These are phyloP conservation scores for Rotaria socialis DNA, from an alignment of 2,888 invertebrate genomes.

Conservation along the genomic window DNA sequence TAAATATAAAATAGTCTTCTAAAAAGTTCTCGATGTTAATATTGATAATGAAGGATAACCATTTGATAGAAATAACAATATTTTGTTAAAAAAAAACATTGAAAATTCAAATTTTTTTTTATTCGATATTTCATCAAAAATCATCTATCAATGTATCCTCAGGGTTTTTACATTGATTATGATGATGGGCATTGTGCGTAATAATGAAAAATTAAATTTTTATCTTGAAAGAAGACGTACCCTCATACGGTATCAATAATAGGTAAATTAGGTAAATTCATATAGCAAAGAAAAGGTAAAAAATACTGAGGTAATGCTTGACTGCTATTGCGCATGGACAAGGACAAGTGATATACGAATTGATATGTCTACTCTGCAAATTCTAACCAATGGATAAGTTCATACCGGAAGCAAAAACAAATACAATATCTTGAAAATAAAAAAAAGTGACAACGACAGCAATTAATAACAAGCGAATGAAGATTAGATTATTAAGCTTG, in stretches of 20 bases:
- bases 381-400: neutral
- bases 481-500: neutral
- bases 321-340: neutral
- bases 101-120: too few species aligned
- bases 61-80: too few species aligned
- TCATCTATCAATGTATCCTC: too few species aligned
- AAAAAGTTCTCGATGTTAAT: too few species aligned
- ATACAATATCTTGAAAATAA: neutral
- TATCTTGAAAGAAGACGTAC: neutral
- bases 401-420: neutral
- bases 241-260: neutral
- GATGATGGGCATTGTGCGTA: too few species aligned
- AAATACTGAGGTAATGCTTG: neutral
- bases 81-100: too few species aligned
- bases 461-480: neutral
- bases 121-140: too few species aligned
- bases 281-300: neutral
- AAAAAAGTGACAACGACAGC: neutral
- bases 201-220: neutral
- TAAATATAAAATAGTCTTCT: too few species aligned
- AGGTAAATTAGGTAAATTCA: neutral
- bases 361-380: neutral
- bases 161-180: too few species aligned
- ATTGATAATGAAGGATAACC: too few species aligned
- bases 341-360: neutral